Evolutionary conservation across 2,113 vertebrate species (phyloP), one percentile per base, ranked within the genome.

Genomic region (Helogale parvula): DNA sequence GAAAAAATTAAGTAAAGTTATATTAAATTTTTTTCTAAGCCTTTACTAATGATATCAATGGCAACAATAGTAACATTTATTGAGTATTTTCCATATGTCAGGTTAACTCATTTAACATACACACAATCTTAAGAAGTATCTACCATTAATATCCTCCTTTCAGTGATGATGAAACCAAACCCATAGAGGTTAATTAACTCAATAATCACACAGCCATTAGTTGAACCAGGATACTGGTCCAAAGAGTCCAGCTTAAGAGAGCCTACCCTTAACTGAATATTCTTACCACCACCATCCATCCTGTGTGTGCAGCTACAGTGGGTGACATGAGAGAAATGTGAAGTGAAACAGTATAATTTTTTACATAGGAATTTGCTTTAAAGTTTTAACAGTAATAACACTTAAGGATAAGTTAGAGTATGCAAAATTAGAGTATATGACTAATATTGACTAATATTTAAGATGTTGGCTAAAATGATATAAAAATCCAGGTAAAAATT

Each of bases 391-490:
- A 60, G 19, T 88, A 93, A n/a, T 16, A 74, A 41, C 13, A 54
- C 87, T 77, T 23, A 47, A 87, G 76, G 88, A 66, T 76, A n/a
- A 41, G 12, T 8, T 31, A 38, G 41, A 66, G 2, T 19, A n/a
- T 81, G 8, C 3, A 93, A 76, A 81, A 65, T 54, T 81, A 90
- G 21, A 66, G 5, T 65, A 54, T n/a, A 35, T 85, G 16, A 69
- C 52, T 87, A 41, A 68, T 74, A 93, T 72, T 85, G 16, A 69
- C 52, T 87, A 41, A 68, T 74, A 93, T 72, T 54, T 86, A 54
- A 65, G 8, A 2, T 85, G 5, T 2, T 47, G 29, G 6, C 35
- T 93, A 57, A 96, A 84, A 21, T 52, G 14, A 41, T 68, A 69
- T 50, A 27, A 92, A 50, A 8, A 81, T 23, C 69, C 13, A 57